phyloP scores from a whole-genome alignment of 92 coral and sea anemone genomes.

The Epizoanthus rinbou region DNA sequence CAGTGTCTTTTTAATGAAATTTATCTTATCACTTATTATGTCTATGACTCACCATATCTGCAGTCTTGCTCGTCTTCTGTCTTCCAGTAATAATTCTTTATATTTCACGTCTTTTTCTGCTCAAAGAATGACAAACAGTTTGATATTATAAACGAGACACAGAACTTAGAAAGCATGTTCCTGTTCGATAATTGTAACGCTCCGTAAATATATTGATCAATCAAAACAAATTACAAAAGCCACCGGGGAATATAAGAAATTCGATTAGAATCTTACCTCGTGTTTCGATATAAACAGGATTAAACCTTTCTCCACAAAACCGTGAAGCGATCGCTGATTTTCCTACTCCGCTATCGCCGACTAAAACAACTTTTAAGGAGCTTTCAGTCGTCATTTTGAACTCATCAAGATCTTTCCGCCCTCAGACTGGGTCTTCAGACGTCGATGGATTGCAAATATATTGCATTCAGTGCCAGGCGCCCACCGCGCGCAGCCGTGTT shows the following conservation, averaged over 20 bases:
- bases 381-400: conserved; percentile 11
- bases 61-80: conserved; percentile 47
- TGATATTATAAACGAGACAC: neutral
- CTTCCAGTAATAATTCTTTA: conserved; percentile 33
- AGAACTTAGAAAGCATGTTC: no score
- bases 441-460: neutral
- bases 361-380: conserved; percentile 67
- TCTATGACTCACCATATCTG: conserved; percentile 70
- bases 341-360: conserved; percentile 96
- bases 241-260: neutral
- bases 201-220: no score
- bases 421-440: no score
- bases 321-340: conserved; percentile 78
- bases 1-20: no score
- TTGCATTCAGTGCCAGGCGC: conserved; percentile 6
- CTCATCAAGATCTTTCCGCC: neutral
- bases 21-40: no score
- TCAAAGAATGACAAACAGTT: neutral
- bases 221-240: conserved; percentile 8
- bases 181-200: no score
- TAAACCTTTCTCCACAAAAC: conserved; percentile 75
- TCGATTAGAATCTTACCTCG: conserved; percentile 47
- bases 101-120: conserved; percentile 60
- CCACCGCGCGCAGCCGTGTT: neutral
- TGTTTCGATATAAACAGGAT: conserved; percentile 66